phyloP scores from a whole-genome alignment of 1,140 invertebrate genomes.

The Agraylea sexmaculata region DNA sequence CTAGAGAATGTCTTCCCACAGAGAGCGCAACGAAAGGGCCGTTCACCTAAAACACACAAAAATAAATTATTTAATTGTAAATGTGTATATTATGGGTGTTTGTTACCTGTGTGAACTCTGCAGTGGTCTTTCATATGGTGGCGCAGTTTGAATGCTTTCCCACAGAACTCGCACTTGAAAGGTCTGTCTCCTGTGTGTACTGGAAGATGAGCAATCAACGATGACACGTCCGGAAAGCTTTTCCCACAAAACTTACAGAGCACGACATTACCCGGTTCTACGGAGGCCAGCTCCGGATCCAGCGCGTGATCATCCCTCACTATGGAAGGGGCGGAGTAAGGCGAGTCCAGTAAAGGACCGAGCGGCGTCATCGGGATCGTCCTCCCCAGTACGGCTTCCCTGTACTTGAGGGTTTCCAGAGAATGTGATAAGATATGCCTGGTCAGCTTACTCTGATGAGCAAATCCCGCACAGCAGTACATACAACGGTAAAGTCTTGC shows the following conservation, averaged over 20 bases:
- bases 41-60: constrained; percentile 48
- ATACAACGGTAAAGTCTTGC: constrained; percentile 61
- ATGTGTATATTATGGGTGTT: not conserved
- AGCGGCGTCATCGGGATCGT: constrained; percentile 22
- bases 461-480: constrained; percentile 76
- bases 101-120: constrained; percentile 71
- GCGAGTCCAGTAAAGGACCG: constrained; percentile 1
- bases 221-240: constrained; percentile 76
- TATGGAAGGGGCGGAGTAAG: constrained; percentile 32
- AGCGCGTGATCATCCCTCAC: constrained; percentile 36
- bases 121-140: constrained; percentile 91
- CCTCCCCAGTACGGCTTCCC: constrained; percentile 50
- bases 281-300: constrained; percentile 40
- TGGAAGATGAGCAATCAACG: constrained; percentile 72
- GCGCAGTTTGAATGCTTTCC: constrained; percentile 77
- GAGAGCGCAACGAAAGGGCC: constrained; percentile 75
- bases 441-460: constrained; percentile 79
- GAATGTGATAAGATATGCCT: constrained; percentile 77
- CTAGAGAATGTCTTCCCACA: constrained; percentile 84
- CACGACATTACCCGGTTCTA: constrained; percentile 59
- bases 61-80: constrained; percentile 2
- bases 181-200: constrained; percentile 80
- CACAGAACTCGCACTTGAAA: constrained; percentile 85
- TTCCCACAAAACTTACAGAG: constrained; percentile 85
- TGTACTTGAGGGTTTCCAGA: constrained; percentile 72